A percentile compares a stretch with the other conserved stretches of the same genome.
Conservation (phyloP, 2,113 vertebrate genomes). For the Calyptomena viridis region DNA sequence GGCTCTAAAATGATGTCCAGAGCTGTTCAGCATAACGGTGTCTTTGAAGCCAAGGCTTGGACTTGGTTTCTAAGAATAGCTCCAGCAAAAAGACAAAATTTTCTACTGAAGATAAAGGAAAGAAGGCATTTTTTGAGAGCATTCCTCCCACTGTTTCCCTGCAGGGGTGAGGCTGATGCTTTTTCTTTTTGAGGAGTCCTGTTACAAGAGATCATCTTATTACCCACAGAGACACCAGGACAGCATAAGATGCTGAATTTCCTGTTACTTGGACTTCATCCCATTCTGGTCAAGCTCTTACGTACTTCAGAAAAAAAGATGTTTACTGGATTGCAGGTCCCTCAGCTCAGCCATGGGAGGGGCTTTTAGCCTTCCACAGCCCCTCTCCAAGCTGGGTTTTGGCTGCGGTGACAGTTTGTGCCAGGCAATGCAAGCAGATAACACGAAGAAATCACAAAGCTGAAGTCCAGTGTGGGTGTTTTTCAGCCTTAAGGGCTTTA, state of each 20-base stretch:
- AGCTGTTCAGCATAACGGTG: background rate
- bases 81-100: background rate
- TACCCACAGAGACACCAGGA: background rate
- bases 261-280: background rate
- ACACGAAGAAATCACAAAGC: background rate
- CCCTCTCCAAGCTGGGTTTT: background rate
- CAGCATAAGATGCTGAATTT: background rate
- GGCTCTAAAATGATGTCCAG: background rate
- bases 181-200: background rate
- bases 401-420: background rate
- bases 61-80: background rate
- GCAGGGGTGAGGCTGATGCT: background rate
- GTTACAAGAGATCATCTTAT: background rate
- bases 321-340: background rate
- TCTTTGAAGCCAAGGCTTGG: background rate
- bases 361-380: background rate
- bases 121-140: background rate
- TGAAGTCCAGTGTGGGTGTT: background rate
- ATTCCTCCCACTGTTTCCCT: background rate
- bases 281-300: background rate
- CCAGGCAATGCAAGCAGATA: background rate
- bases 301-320: background rate
- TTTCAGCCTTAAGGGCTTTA: background rate
- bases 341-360: background rate
- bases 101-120: background rate